Evolutionary conservation across 2,797 vertebrate species (phyloP), one percentile per base, ranked within the genome.

Genomic region (Lepilemur septentrionalis): DNA sequence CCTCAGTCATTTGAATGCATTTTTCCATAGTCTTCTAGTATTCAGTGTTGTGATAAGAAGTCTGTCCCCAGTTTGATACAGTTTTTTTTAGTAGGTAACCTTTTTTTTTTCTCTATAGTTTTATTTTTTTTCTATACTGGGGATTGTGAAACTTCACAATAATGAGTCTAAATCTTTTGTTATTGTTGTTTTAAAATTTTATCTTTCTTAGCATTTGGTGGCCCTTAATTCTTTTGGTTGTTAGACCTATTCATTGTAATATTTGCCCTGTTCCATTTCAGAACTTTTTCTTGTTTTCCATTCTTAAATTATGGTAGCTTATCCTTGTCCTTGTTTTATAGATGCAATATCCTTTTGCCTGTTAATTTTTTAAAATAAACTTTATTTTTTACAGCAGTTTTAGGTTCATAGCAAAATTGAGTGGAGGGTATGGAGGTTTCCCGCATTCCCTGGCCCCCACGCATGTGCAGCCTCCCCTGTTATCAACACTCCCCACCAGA

Each of bases 81-180:
- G 13, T 41, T 11, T 72, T 92, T 65, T 73, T 46, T 69, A 87
- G 41, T 78, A 84, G n/a, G 23, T 69, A 76, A 91, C 84, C 6
- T 41, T 88, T 48, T 43, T n/a, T 41, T 50, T 17, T 65, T 75
- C 20, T 79, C 6, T 73, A 32, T 48, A n/a, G 4, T 72, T 84
- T 93, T 83, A 28, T 48, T 59, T 86, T 55, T 9, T 85, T 8
- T 78, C 35, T 89, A 13, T 67, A 35, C 7, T 75, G 72, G 81
- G 35, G 75, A 48, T 92, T 92, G 20, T 94, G 43, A 93, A 97
- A 84, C 32, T 57, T 95, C 32, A 91, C 48, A 93, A 41, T 84
- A 69, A 78, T 43, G 43, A 88, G 22, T 79, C 80, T 76, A 30
- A 87, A 48, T 78, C 57, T 65, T 55, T 79, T 89, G 22, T 84